phyloP scores from a whole-genome alignment of 2,113 vertebrate genomes.

The Crocuta crocuta region DNA sequence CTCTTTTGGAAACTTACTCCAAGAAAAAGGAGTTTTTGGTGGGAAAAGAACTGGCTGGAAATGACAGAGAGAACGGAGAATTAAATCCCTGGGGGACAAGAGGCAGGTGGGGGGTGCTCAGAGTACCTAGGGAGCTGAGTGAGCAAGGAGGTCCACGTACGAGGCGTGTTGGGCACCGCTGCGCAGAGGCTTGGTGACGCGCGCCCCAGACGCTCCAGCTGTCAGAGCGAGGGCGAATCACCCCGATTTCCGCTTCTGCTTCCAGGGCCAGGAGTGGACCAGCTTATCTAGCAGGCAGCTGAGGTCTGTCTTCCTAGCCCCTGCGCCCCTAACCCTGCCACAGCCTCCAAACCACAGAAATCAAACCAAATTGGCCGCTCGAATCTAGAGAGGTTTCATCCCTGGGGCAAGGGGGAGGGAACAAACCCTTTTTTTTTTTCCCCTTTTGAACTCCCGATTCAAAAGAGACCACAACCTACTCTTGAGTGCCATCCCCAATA shows the following conservation, averaged over 20 bases:
- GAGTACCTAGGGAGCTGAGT: not conserved
- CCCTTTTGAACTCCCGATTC: conserved; percentile 78
- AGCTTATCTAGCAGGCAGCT: conserved; percentile 69
- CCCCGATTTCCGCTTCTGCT: conserved; percentile 53
- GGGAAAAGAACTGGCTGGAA: conserved; percentile 54
- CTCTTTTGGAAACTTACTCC: conserved; percentile 78
- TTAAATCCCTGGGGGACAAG: not conserved
- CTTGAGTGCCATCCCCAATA: conserved; percentile 61
- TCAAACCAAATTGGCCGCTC: conserved; percentile 76
- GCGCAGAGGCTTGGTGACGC: rapidly evolving
- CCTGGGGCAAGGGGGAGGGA: conserved; percentile 71
- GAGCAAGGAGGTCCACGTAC: not conserved
- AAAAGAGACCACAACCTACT: conserved; percentile 76
- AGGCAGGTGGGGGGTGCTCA: not conserved
- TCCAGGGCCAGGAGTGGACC: conserved; percentile 55
- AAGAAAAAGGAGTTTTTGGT: conserved; percentile 60
- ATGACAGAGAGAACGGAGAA: conserved; percentile 34
- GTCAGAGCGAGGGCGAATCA: conserved; percentile 1
- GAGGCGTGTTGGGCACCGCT: not conserved
- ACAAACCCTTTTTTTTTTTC: not conserved
- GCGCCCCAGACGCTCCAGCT: not conserved
- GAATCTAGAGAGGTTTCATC: conserved; percentile 74
- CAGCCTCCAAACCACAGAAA: conserved; percentile 68
- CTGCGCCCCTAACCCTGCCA: conserved; percentile 57
- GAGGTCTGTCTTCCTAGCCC: conserved; percentile 55